phyloP scores from a whole-genome alignment of 2,113 vertebrate species.

The Hymenochirus boettgeri region DNA sequence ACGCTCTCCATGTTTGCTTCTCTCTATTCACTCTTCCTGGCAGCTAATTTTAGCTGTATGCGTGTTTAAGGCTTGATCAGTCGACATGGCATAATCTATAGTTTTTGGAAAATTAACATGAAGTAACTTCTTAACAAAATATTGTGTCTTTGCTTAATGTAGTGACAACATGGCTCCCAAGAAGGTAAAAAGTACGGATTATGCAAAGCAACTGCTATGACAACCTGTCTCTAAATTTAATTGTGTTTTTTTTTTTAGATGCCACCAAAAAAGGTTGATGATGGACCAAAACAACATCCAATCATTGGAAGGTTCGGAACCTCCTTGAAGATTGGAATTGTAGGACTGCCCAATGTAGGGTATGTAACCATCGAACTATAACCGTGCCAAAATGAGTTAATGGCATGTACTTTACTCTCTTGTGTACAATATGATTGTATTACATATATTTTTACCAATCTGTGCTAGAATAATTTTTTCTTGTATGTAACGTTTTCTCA shows the following conservation, averaged over 20 bases:
- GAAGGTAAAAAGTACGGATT: slow-evolving; percentile 17
- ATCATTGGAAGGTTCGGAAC: slow-evolving; percentile 96
- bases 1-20: slow-evolving; percentile 2
- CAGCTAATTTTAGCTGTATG: slow-evolving; percentile 29
- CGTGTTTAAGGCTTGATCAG: slow-evolving; percentile 1
- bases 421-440: no score
- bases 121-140: background rate
- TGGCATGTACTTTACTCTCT: no score
- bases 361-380: slow-evolving; percentile 65
- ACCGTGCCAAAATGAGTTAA: no score
- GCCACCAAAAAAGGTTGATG: slow-evolving; percentile 90
- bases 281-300: slow-evolving; percentile 78
- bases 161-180: slow-evolving; percentile 9
- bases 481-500: no score
- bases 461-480: no score
- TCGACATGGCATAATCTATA: background rate
- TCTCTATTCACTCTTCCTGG: no score
- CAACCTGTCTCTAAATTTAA: background rate
- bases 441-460: no score
- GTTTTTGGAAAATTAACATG: background rate
- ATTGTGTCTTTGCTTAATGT: background rate
- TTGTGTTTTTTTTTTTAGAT: slow-evolving; percentile 67
- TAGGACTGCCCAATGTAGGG: slow-evolving; percentile 97
- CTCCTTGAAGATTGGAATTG: slow-evolving; percentile 94
- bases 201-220: background rate